A percentile compares a stretch with the other conserved stretches of the same genome.
Evolutionary conservation across 2,888 invertebrate species (phyloP).

Genomic region (Agrotis ipsilon): DNA sequence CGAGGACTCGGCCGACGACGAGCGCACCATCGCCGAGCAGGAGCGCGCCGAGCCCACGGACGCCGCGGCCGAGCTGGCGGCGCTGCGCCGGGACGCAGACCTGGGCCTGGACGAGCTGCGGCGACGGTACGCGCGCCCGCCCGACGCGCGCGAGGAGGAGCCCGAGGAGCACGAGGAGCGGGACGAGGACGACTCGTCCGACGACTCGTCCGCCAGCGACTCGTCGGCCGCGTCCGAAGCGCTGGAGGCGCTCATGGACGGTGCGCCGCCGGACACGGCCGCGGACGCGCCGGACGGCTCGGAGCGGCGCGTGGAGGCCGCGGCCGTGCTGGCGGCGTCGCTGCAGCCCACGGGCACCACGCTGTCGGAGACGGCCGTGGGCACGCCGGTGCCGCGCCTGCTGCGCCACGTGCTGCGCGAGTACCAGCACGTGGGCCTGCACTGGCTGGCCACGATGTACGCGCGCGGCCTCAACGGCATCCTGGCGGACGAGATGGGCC

Average conservation of each 20-base stretch:
- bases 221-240: constrained; percentile 73
- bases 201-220: constrained; percentile 63
- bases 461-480: constrained; percentile 98
- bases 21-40: constrained; percentile 84
- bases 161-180: not conserved
- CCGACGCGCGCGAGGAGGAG: constrained; percentile 32
- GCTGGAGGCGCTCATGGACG: constrained; percentile 66
- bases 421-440: constrained; percentile 99
- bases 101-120: constrained; percentile 95
- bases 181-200: constrained; percentile 41
- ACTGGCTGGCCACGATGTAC: constrained; percentile 99
- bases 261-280: constrained; percentile 64
- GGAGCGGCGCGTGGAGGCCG: constrained; percentile 96
- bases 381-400: constrained; percentile 98
- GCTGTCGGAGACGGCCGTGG: constrained; percentile 97
- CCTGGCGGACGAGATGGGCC: constrained; percentile 99
- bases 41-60: constrained; percentile 93
- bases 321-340: constrained; percentile 98
- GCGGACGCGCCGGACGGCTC: constrained; percentile 76
- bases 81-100: constrained; percentile 95
- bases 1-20: constrained; percentile 93
- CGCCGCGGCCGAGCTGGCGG: constrained; percentile 93
- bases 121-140: constrained; percentile 91
- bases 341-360: constrained; percentile 99
- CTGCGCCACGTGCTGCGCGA: constrained; percentile 97